Evolutionary conservation across 2,797 vertebrate species (phyloP).

Genomic region (Sebastiscus albofasciatus): DNA sequence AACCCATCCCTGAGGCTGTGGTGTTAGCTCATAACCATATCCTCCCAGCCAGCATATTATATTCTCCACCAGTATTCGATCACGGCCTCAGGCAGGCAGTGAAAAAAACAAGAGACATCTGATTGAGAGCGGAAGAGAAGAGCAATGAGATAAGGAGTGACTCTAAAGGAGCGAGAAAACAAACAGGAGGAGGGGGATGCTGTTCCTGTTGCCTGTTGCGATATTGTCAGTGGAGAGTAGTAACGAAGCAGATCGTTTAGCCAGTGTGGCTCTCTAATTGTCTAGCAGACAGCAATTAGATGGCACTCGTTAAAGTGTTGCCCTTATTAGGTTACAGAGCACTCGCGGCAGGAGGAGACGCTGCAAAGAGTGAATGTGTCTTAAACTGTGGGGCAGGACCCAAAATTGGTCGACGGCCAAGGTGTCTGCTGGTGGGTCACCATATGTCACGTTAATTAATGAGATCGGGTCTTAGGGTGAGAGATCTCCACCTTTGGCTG

Average conservation of each 20-base stretch:
- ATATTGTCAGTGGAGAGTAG: conserved; percentile 37
- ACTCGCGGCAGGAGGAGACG: conserved; percentile 26
- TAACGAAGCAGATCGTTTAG: conserved; percentile 42
- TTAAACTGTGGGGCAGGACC: conserved; percentile 39
- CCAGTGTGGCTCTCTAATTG: conserved; percentile 52
- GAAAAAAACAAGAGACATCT: conserved; percentile 15
- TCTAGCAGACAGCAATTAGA: conserved; percentile 69
- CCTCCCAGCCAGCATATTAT: conserved; percentile 25
- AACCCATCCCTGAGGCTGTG: conserved; percentile 40
- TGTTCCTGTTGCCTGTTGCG: conserved; percentile 24
- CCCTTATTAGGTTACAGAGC: conserved; percentile 57
- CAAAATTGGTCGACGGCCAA: conserved; percentile 38
- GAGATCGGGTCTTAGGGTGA: conserved; percentile 26
- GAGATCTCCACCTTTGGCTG: conserved; percentile 34
- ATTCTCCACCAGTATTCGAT: conserved; percentile 39
- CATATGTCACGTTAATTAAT: conserved; percentile 63
- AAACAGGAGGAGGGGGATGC: conserved; percentile 1
- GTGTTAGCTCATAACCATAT: conserved; percentile 47
- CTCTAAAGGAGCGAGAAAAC: conserved; percentile 17
- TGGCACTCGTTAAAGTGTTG: conserved; percentile 46
- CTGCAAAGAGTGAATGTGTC: conserved; percentile 31
- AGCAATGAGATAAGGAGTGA: conserved; percentile 14
- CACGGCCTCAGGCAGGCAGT: conserved; percentile 32
- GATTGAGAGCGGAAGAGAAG: conserved; percentile 9
- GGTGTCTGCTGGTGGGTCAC: conserved; percentile 39